Evolutionary conservation across 64 coral and sea anemone species (phyloP), one percentile per base, ranked within the genome.

Genomic region (Astreopora myriophthalma): DNA sequence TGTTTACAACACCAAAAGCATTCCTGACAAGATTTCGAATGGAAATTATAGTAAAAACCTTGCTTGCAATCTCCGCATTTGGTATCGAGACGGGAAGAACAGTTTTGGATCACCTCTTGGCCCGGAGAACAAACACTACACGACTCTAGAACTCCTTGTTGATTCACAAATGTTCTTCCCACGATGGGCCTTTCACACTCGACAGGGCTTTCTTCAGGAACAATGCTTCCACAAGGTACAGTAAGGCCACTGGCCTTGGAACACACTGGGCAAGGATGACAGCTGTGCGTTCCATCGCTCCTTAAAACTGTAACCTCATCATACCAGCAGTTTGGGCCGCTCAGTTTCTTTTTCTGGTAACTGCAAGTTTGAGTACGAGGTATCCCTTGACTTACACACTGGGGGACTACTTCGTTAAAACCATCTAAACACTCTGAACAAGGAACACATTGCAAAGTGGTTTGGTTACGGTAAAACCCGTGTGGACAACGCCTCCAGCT

Each of bases 1-100:
- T 69, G 37, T 0, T 22, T 63, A 89, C 87, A 89, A 14, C 87
- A 89, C 60, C 13, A 46, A 46, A 66, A 68, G 35, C 87, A 89
- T 0, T 75, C 58, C 14, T 78, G 36, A 60, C 87, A 89, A 31
- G 3, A 10, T 4, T 20, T 40, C 6, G 37, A 29, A 14, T 30
- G 33, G 3, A 32, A 8, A 14, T 48, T 63, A 30, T 65, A 49
- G 27, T 79, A 89, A 22, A 44, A 79, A 8, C 87, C 87, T 79
- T 26, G 0, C 32, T 79, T 89, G 7, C 87, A 89, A 1, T 24
- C n/a, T 13, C 26, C 28, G 67, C 87, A 89, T 1, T 44, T 19
- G 60, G 87, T 89, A 44, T 89, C 34, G 1, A n/a, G 19, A 48
- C 36, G 32, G 6, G 34, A 3, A 3, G 87, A 68, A 89, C 87